Evolutionary conservation across 2,113 vertebrate genomes (phyloP).

Genomic region (Nansenia antarctica): DNA sequence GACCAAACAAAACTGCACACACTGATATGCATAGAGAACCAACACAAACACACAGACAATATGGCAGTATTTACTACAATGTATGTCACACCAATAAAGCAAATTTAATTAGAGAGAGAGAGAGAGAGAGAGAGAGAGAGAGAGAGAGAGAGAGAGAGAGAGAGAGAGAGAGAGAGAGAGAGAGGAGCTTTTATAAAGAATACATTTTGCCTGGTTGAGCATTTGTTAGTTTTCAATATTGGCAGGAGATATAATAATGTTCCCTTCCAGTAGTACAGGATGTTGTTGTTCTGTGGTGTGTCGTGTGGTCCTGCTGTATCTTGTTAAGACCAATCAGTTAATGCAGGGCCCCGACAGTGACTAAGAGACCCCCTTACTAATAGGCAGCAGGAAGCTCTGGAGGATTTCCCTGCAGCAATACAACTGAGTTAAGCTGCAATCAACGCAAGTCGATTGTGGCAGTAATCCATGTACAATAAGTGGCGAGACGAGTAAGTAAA

Average conservation of each 20-base stretch:
- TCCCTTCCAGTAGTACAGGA: not conserved
- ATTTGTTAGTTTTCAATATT: not conserved
- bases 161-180: not conserved
- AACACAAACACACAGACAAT: slow-evolving; percentile 18
- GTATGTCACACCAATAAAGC: not conserved
- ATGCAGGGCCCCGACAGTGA: too few relatives aligned
- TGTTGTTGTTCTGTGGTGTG: not conserved
- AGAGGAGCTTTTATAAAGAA: not conserved
- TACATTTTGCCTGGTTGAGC: not conserved
- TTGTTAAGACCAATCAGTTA: not conserved
- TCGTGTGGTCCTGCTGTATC: not conserved
- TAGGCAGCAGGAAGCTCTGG: not conserved
- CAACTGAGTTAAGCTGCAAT: not conserved
- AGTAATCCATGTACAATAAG: not conserved
- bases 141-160: too few relatives aligned
- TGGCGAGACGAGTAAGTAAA: too few relatives aligned
- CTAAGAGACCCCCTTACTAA: too few relatives aligned
- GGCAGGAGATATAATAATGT: not conserved
- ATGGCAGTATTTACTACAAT: not conserved
- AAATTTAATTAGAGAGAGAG: not conserved
- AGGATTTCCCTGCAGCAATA: not conserved
- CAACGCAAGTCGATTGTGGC: not conserved
- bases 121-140: too few relatives aligned
- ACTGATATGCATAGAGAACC: not conserved
- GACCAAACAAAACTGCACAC: not conserved